Conservation (phyloP, 2,888 invertebrate genomes). For the Eubasilissa splendida region DNA sequence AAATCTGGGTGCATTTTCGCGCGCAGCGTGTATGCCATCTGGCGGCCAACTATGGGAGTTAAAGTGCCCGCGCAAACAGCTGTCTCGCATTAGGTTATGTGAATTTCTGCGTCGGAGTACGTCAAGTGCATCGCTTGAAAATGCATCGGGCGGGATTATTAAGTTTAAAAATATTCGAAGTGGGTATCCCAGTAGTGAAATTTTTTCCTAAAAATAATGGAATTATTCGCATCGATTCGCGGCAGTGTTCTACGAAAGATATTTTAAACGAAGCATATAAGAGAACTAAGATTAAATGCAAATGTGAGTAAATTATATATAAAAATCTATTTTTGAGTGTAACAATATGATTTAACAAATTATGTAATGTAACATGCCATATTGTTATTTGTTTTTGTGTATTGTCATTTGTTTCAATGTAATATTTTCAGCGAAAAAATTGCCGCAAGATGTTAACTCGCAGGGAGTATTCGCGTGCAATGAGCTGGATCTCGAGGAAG, state of each 20-base stretch:
- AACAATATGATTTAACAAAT: slow-evolving; percentile 42
- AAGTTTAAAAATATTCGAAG: slow-evolving; percentile 49
- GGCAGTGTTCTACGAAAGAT: slow-evolving; percentile 65
- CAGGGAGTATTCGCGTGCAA: slow-evolving; percentile 96
- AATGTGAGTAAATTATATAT: slow-evolving; percentile 72
- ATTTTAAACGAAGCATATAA: slow-evolving; percentile 76
- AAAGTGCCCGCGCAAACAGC: slow-evolving; percentile 40
- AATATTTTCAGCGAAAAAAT: slow-evolving; percentile 84
- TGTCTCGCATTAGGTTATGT: slow-evolving; percentile 23
- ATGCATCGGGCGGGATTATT: slow-evolving; percentile 55
- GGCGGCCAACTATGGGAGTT: not conserved
- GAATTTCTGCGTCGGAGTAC: slow-evolving; percentile 12
- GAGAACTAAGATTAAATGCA: slow-evolving; percentile 79
- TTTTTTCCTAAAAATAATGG: slow-evolving; percentile 41
- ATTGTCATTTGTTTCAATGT: slow-evolving; percentile 73
- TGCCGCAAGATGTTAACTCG: slow-evolving; percentile 89
- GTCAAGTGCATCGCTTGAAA: slow-evolving; percentile 31
- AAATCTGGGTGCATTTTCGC: not conserved
- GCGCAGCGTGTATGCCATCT: slow-evolving; percentile 8
- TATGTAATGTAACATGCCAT: slow-evolving; percentile 40
- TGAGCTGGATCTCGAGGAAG: slow-evolving; percentile 91
- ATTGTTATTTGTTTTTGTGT: slow-evolving; percentile 1
- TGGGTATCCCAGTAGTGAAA: slow-evolving; percentile 28
- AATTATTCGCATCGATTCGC: slow-evolving; percentile 61
- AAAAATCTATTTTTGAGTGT: slow-evolving; percentile 36